Evolutionary conservation across 37 sponge, comb jelly and placozoan genomes (phyloP).

Genomic region (Oscarella lobularis): DNA sequence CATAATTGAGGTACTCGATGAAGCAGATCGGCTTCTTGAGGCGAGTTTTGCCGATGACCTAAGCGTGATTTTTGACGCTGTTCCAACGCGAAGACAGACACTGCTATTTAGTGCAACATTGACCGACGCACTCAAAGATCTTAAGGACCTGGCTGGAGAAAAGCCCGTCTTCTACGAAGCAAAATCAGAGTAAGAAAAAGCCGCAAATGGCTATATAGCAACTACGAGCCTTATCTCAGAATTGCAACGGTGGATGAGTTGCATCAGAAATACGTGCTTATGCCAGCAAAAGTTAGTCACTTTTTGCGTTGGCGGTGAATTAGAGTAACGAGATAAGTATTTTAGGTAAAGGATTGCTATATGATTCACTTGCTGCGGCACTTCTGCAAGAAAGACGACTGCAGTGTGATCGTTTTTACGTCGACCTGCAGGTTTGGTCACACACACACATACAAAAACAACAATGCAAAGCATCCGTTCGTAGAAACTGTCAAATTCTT

Average conservation of each 20-base stretch:
- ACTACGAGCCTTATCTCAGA: constrained; percentile 12
- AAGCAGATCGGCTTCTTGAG: constrained; percentile 87
- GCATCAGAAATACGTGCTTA: constrained; percentile 69
- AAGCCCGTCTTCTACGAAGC: constrained; percentile 68
- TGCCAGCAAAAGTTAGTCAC: constrained; percentile 45
- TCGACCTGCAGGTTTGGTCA: constrained; percentile 80
- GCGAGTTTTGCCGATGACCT: constrained; percentile 71
- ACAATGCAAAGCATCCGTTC: no score
- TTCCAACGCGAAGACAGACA: constrained; percentile 82
- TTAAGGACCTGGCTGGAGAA: constrained; percentile 36
- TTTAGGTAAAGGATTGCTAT: constrained; percentile 76
- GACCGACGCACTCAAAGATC: constrained; percentile 55
- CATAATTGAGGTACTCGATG: constrained; percentile 99
- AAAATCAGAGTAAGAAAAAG: constrained; percentile 28
- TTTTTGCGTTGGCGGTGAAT: neutral
- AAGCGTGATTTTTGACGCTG: constrained; percentile 47
- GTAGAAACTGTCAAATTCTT: constrained; percentile 74
- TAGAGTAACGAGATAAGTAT: neutral
- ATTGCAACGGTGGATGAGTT: constrained; percentile 64
- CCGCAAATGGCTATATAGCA: no score
- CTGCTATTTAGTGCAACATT: constrained; percentile 97
- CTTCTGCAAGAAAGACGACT: constrained; percentile 33
- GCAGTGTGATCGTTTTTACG: constrained; percentile 72
- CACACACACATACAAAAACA: no score
- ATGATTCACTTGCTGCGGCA: constrained; percentile 38